Percentiles rank a stretch among this genome's conserved stretches.
Evolutionary conservation across 1,140 invertebrate species (phyloP).

Genomic region (Sipha flava): DNA sequence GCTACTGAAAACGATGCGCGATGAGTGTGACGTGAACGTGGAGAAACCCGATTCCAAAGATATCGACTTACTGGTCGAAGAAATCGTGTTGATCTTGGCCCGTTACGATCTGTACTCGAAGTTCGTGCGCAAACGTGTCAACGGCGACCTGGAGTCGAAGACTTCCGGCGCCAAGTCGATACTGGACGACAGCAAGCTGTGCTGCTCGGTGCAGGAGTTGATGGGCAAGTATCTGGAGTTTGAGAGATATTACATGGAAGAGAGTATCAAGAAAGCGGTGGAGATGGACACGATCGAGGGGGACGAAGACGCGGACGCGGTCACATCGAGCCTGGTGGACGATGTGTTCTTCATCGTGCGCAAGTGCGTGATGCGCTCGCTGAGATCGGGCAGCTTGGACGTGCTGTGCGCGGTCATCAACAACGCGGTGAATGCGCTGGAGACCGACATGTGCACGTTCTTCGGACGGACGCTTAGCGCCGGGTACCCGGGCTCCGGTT

Average conservation of each 20-base stretch:
- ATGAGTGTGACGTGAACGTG: not conserved
- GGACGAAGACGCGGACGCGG: constrained; percentile 47
- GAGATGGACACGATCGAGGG: constrained; percentile 62
- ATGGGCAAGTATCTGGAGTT: constrained; percentile 83
- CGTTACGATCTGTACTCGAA: constrained; percentile 82
- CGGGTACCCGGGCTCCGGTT: constrained; percentile 64
- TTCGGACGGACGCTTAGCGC: constrained; percentile 65
- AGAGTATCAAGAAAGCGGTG: constrained; percentile 90
- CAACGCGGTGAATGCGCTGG: constrained; percentile 79
- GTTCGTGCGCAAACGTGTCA: constrained; percentile 48
- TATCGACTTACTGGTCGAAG: constrained; percentile 78
- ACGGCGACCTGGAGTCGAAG: not conserved
- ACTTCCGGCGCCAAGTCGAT: not conserved
- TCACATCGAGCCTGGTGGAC: constrained; percentile 87
- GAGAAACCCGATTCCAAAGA: constrained; percentile 66
- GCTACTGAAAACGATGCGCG: not conserved
- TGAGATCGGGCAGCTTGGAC: constrained; percentile 66
- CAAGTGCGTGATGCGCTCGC: constrained; percentile 72
- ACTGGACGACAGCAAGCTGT: not conserved
- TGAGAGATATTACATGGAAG: constrained; percentile 92
- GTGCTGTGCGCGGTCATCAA: constrained; percentile 95
- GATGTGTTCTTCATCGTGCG: constrained; percentile 97
- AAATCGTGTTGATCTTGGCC: constrained; percentile 86
- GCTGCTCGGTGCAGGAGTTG: constrained; percentile 69
- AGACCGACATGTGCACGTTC: constrained; percentile 73